These are phyloP conservation scores for Patagioenas fasciata DNA, from an alignment of 2,113 vertebrate species.

Conservation along the genomic window DNA sequence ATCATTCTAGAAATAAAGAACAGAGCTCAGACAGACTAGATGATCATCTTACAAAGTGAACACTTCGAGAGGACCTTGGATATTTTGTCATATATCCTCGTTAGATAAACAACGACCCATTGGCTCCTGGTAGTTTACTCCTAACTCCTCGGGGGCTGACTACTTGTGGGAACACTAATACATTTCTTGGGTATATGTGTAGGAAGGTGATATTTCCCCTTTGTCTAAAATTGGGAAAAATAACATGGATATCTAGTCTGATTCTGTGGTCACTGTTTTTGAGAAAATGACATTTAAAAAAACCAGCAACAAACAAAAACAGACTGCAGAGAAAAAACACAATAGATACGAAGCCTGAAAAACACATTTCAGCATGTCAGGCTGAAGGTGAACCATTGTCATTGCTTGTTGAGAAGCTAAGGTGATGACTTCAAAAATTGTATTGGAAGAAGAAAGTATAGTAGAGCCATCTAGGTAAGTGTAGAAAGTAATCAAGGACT, in stretches of 20 bases:
- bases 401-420: background rate
- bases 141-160: fast-evolving
- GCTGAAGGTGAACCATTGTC: background rate
- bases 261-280: background rate
- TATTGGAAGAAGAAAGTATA: background rate
- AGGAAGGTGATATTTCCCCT: background rate
- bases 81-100: background rate
- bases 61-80: background rate
- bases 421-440: background rate
- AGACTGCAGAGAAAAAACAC: background rate
- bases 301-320: background rate
- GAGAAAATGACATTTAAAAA: background rate
- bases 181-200: background rate
- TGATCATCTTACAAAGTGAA: background rate
- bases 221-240: background rate
- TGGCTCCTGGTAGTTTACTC: background rate
- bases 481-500: background rate
- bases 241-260: background rate
- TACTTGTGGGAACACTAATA: background rate
- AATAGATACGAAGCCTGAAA: background rate
- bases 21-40: background rate
- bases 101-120: background rate
- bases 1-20: background rate
- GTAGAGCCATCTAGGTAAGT: background rate
- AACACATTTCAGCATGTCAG: background rate